These are phyloP conservation scores for Piezodorus guildinii DNA, from an alignment of 1,140 invertebrate species.

Conservation along the genomic window DNA sequence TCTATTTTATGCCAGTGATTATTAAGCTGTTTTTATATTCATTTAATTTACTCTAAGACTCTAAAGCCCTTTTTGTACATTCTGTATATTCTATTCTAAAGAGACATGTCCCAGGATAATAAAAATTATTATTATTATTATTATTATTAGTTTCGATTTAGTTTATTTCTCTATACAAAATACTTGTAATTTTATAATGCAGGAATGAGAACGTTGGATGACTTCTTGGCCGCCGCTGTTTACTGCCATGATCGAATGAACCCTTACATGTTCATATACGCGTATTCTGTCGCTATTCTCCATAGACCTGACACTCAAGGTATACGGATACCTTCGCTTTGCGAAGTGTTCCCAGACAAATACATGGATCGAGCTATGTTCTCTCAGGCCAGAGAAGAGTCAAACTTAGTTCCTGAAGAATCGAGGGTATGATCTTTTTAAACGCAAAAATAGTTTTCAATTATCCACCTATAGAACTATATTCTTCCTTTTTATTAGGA, in stretches of 20 bases:
- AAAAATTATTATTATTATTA: too few species aligned
- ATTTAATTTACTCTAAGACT: too few species aligned
- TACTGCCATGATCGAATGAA: conserved; percentile 63
- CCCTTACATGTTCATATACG: conserved; percentile 66
- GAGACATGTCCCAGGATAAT: too few species aligned
- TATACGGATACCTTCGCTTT: conserved; percentile 53
- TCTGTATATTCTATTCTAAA: too few species aligned
- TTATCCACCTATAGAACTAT: too few species aligned
- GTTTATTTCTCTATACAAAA: too few species aligned
- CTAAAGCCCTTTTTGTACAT: too few species aligned
- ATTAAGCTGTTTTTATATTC: too few species aligned
- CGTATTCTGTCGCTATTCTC: conserved; percentile 57
- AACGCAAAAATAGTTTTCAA: too few species aligned
- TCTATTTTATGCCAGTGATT: too few species aligned
- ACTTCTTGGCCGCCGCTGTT: conserved; percentile 53
- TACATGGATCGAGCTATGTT: conserved; percentile 62
- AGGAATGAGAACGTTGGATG: conserved; percentile 57
- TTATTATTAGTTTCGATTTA: too few species aligned
- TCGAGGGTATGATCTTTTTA: conserved; percentile 40
- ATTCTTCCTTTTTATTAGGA: conserved; percentile 21
- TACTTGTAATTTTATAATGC: too few species aligned
- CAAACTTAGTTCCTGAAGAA: conserved; percentile 47
- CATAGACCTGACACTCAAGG: conserved; percentile 63
- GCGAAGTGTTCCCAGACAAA: conserved; percentile 63
- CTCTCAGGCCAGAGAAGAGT: conserved; percentile 50